Evolutionary conservation across 2,888 invertebrate species (phyloP).

Genomic region (Agrochola macilenta): DNA sequence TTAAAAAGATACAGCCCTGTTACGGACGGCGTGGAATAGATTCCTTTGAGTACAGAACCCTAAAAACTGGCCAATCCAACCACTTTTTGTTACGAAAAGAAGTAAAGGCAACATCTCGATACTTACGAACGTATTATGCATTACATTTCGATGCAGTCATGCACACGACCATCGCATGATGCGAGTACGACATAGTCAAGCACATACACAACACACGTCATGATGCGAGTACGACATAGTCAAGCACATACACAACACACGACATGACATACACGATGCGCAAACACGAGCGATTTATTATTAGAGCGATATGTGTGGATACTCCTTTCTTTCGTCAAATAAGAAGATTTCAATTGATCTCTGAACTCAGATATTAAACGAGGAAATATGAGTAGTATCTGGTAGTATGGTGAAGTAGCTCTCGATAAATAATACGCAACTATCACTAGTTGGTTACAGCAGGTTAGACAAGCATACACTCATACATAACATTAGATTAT

Average conservation of each 20-base stretch:
- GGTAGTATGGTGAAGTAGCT: no score
- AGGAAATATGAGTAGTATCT: no score
- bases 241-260: background rate
- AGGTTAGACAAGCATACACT: no score
- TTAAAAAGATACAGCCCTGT: background rate
- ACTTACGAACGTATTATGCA: background rate
- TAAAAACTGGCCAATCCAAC: background rate
- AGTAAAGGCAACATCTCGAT: background rate
- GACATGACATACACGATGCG: background rate
- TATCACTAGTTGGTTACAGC: no score
- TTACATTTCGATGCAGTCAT: constrained; percentile 5
- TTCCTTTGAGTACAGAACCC: background rate
- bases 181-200: background rate
- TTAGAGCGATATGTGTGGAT: background rate
- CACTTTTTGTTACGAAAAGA: background rate
- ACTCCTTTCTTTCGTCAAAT: no score
- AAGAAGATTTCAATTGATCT: no score
- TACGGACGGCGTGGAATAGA: background rate
- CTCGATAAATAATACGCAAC: no score
- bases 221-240: background rate
- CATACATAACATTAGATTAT: no score
- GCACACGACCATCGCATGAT: background rate
- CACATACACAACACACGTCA: background rate
- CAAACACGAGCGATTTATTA: constrained; percentile 4
- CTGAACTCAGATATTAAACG: no score